Conservation (phyloP, 1,140 invertebrate genomes). For the Coenobita brevimanus region DNA sequence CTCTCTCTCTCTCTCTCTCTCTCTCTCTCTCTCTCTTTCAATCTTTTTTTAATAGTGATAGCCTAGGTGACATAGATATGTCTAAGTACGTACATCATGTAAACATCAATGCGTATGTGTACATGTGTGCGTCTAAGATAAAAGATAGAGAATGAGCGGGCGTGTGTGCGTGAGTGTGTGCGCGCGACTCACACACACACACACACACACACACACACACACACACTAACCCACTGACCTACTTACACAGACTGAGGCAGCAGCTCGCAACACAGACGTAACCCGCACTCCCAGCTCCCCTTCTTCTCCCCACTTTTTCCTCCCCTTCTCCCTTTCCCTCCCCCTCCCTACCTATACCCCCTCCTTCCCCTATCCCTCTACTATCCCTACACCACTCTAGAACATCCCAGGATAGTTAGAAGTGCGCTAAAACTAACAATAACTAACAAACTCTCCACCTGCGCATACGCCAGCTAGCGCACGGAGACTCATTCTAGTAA, state of each 20-base stretch:
- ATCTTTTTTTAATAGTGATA: not conserved
- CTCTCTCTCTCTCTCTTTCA: not conserved
- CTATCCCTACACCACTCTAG: not conserved
- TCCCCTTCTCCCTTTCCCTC: not conserved
- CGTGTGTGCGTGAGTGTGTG: conserved; percentile 43
- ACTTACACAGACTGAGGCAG: conserved; percentile 40
- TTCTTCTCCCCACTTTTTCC: not conserved
- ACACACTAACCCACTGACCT: conserved; percentile 61
- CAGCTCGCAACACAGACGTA: conserved; percentile 36
- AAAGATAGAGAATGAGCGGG: not conserved
- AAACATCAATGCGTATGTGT: not conserved
- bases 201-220: conserved; percentile 54
- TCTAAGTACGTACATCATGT: not conserved
- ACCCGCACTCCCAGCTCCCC: not conserved
- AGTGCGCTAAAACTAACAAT: too few species aligned
- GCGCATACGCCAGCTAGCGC: too few species aligned
- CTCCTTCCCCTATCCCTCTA: not conserved
- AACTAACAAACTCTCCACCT: too few species aligned
- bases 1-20: too few species aligned
- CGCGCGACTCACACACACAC: conserved; percentile 43
- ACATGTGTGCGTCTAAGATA: too few species aligned
- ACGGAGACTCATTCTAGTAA: too few species aligned
- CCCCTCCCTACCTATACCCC: not conserved
- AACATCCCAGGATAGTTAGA: too few species aligned
- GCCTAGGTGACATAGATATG: not conserved